Percentiles rank a stretch among this genome's conserved stretches.
phyloP scores from a whole-genome alignment of 2,888 invertebrate species.

The Rhamnusium bicolor region DNA sequence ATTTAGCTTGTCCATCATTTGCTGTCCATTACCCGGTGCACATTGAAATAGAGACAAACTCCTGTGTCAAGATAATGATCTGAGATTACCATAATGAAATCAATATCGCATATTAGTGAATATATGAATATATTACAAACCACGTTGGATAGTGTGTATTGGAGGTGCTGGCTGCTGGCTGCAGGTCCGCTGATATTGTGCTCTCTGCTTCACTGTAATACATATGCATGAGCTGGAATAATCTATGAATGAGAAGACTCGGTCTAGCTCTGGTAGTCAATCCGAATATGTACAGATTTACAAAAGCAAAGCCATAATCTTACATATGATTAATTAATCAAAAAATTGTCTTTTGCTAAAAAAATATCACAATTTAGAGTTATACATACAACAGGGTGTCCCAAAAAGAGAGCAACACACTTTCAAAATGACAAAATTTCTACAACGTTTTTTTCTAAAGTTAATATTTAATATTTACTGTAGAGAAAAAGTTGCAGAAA shows the following conservation, averaged over 20 bases:
- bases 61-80: constrained; percentile 69
- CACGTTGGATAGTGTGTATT: background rate
- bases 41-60: constrained; percentile 66
- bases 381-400: too few relatives aligned
- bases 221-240: constrained; percentile 25
- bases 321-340: too few relatives aligned
- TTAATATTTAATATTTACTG: too few relatives aligned
- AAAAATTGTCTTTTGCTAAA: too few relatives aligned
- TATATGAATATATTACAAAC: constrained; percentile 67
- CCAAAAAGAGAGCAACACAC: too few relatives aligned
- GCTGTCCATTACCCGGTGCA: constrained; percentile 52
- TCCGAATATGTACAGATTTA: background rate
- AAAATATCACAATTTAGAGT: too few relatives aligned
- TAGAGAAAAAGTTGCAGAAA: too few relatives aligned
- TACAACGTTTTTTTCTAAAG: too few relatives aligned
- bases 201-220: constrained; percentile 6
- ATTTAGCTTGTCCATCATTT: constrained; percentile 51
- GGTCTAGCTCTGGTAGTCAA: constrained; percentile 21
- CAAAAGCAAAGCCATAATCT: too few relatives aligned
- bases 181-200: constrained; percentile 14
- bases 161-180: constrained; percentile 1
- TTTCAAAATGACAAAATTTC: too few relatives aligned
- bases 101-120: constrained; percentile 70
- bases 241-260: constrained; percentile 25
- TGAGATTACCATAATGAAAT: constrained; percentile 70